Evolutionary conservation across 2,797 vertebrate species (phyloP), one percentile per base, ranked within the genome.

Genomic region (Prunella strophiata): DNA sequence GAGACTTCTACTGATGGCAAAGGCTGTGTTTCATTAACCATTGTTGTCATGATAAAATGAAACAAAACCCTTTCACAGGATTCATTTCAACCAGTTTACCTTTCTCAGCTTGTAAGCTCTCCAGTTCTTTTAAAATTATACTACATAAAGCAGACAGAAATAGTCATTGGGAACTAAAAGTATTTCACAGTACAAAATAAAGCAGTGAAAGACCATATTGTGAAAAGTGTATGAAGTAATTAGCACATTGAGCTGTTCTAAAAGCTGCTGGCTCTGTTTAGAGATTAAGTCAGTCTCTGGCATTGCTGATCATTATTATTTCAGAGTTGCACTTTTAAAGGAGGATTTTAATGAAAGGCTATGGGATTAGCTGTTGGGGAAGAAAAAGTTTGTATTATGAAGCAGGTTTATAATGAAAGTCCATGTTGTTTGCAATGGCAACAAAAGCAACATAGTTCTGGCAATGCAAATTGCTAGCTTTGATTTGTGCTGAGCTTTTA

Each of bases 221-320:
- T 84, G 76, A 72, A 90, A 89, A 78, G 8, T 9, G 6, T 30
- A 58, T 65, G 47, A 77, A 94, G 50, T 40, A 93, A 91, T 90
- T 95, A 94, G 40, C 57, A 84, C 51, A 34, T 13, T 65, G 11
- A 90, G 62, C 23, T 85, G 30, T n/a, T 94, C 70, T 72, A 66
- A 94, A 95, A 85, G 68, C 45, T 88, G 26, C 57, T 94, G 88
- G 70, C 82, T 42, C 54, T 75, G 7, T 68, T 82, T 29, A 55
- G 65, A 80, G 63, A 83, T 89, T 95, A 89, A 93, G 79, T 91
- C 85, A 92, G 82, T 23, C 54, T 91, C 86, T 90, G 76, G 82
- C 76, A 68, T 67, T 84, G 50, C 20, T 88, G 77, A 72, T 62
- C 15, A 32, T 75, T 68, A 58, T 65, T 88, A 76, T 81, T 92